Base-by-base conservation (phyloP, 2,888 invertebrate species). In the Phaonia tiefii region DNA sequence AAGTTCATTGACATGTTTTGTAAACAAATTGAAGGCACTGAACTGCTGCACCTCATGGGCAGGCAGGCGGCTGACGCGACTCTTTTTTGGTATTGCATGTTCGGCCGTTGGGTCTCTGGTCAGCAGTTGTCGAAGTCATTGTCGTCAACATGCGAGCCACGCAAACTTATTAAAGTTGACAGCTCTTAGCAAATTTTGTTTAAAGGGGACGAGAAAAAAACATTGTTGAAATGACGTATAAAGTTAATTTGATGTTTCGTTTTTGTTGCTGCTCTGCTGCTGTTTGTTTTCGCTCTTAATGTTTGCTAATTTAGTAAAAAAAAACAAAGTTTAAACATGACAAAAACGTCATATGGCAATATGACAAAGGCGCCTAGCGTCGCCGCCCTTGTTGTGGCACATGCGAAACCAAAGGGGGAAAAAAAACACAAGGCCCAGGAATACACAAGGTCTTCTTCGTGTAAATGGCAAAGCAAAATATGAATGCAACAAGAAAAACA, bases 21-120 rank as follows among this genome's bases (percentile, higher is more conserved):
- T 75, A 81, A 81, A 81, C 81, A 78, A 81, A 78, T 75, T 81
- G 60, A 72, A 75, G 81, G 56, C 78, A 81, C 54, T 81, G 81
- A 81, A 81, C 81, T 81, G 67, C 74, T 56, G 39, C 63, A 31
- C 3, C 31, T 31, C 31, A 31, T 31, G 31, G 31, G 31, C 8
- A 5, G 31, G 31, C 8, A 5, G 31, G 31, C 8, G 31, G 31
- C 31, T 31, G 3, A 31, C 3, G 8, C 8, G 31, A 31, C 31
- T 3, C 31, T 31, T 31, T 5, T n/a, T 13, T 44, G 44, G 44
- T 31, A 31, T 44, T 44, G 44, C 44, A 31, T 44, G 44, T 4
- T 44, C 31, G 51, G 51, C 10, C 51, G 20, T 20, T 11, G 20
- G 20, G 20, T 51, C 51, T 31, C 8, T 31, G 31, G 51, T 51